Conservation (phyloP, 1,140 invertebrate genomes). For the Neodiprion fabricii region DNA sequence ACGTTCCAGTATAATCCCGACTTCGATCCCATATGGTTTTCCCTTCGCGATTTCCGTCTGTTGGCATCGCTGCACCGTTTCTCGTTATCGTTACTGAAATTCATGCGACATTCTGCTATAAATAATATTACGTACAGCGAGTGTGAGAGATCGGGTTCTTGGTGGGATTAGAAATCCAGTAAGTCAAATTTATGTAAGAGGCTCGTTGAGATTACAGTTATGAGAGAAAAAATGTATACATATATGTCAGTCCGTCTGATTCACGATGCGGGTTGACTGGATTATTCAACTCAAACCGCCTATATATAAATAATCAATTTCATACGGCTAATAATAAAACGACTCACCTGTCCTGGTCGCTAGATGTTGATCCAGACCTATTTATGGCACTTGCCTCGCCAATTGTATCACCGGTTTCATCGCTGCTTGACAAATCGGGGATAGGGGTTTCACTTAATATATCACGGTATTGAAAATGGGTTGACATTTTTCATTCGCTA, state of each 20-base stretch:
- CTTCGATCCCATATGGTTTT: not conserved
- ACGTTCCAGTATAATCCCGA: not conserved
- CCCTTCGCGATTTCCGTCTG: not conserved
- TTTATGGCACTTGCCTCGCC: not conserved
- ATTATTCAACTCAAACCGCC: no score
- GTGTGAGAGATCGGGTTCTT: not conserved
- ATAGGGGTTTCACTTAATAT: no score
- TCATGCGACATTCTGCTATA: not conserved
- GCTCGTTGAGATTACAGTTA: not conserved
- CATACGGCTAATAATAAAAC: not conserved
- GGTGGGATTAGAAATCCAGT: not conserved
- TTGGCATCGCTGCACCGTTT: not conserved
- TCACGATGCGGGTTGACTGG: no score
- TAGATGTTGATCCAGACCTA: not conserved
- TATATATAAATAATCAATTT: no score
- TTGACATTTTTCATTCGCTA: no score
- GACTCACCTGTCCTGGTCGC: not conserved
- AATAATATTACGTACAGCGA: not conserved
- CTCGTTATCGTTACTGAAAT: conserved; percentile 1
- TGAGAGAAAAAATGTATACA: no score
- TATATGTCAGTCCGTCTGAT: no score
- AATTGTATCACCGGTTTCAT: not conserved
- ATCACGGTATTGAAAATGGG: no score
- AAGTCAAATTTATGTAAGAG: not conserved
- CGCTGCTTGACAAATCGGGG: not conserved